Evolutionary conservation across 23 tunicate species (phyloP).

Genomic region (Botrylloides violaceus): DNA sequence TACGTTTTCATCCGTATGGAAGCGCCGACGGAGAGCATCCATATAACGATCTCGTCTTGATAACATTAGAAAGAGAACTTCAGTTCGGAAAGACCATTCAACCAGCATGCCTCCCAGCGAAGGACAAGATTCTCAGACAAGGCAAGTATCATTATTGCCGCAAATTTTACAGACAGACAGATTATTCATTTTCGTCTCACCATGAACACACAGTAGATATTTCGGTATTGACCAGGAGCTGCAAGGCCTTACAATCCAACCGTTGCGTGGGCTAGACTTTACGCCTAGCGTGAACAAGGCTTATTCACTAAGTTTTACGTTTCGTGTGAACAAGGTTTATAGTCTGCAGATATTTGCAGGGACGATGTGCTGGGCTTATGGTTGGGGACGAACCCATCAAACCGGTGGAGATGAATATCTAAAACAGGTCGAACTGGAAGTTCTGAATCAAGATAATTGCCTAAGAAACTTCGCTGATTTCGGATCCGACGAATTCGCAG

Average conservation of each 20-base stretch:
- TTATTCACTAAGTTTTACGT: too few relatives aligned
- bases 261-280: too few relatives aligned
- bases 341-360: slow-evolving; percentile 1
- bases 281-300: too few relatives aligned
- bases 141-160: too few relatives aligned
- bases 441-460: not conserved
- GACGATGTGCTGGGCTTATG: slow-evolving; percentile 13
- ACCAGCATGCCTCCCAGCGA: not conserved
- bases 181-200: too few relatives aligned
- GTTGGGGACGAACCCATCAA: not conserved
- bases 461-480: not conserved
- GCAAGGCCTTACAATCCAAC: too few relatives aligned
- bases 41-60: not conserved
- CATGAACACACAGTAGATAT: too few relatives aligned
- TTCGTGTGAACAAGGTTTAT: too few relatives aligned
- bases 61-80: not conserved
- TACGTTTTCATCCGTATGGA: not conserved
- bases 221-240: too few relatives aligned
- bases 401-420: not conserved
- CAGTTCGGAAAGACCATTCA: not conserved
- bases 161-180: too few relatives aligned
- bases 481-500: not conserved
- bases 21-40: not conserved
- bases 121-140: not conserved
- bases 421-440: not conserved